Percentiles rank a stretch among this genome's conserved stretches.
Conservation (phyloP, 2,113 vertebrate species). For the Conger conger region DNA sequence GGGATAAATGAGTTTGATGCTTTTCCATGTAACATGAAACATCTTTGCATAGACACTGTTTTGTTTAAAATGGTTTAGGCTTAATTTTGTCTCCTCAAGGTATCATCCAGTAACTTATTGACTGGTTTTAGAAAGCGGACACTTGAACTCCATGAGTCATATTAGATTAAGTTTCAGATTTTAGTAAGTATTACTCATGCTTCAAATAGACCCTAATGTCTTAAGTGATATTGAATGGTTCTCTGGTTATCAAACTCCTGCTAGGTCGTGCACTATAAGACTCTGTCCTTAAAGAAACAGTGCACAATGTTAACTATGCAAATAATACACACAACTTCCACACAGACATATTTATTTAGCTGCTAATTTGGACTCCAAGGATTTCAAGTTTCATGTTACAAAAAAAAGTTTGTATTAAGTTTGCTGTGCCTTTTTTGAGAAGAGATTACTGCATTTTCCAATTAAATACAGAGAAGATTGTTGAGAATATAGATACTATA, state of each 20-base stretch:
- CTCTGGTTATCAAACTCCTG: neutral
- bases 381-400: constrained; percentile 52
- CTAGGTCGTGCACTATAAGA: neutral
- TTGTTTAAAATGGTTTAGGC: neutral
- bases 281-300: neutral
- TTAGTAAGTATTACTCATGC: constrained; percentile 1
- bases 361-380: neutral
- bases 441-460: constrained; percentile 38
- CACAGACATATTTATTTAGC: neutral
- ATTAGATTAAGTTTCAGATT: constrained; percentile 13
- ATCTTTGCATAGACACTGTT: constrained; percentile 27
- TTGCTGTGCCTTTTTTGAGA: constrained; percentile 35
- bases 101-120: neutral
- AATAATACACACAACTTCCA: neutral
- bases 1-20: constrained; percentile 47
- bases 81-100: neutral
- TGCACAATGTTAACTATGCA: neutral
- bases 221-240: neutral
- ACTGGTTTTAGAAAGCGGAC: constrained; percentile 14
- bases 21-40: constrained; percentile 60
- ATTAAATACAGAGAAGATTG: constrained; percentile 29
- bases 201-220: constrained; percentile 7
- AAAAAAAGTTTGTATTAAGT: constrained; percentile 47
- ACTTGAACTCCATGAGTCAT: neutral
- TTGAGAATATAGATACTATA: constrained; percentile 32